phyloP scores from a whole-genome alignment of 2,113 vertebrate genomes.

The Tylochromis polylepis region DNA sequence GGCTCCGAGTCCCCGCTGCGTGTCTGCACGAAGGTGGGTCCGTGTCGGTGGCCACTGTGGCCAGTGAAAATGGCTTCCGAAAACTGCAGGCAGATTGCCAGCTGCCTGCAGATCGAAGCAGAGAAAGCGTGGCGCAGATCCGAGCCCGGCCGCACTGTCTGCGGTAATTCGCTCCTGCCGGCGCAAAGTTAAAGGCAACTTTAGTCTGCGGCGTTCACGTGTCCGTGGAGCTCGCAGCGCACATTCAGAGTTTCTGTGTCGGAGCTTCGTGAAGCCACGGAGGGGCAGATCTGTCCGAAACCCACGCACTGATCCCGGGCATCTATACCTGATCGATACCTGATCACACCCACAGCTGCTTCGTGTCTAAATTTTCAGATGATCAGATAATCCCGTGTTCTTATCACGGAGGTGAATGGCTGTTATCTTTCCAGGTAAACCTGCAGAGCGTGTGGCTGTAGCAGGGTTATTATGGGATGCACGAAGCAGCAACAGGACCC shows the following conservation, averaged over 20 bases:
- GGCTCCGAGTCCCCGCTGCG: constrained; percentile 11
- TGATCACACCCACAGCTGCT: neutral
- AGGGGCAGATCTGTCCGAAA: neutral
- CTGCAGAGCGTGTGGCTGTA: neutral
- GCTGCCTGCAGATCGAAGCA: constrained; percentile 33
- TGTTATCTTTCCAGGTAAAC: neutral
- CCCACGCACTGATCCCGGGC: neutral
- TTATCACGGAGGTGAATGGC: neutral
- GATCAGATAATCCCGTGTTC: neutral
- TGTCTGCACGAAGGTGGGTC: constrained; percentile 75
- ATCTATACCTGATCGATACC: neutral
- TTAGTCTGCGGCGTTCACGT: neutral
- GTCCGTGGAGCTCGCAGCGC: neutral
- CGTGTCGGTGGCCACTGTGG: constrained; percentile 80
- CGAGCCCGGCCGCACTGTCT: neutral
- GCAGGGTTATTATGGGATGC: neutral
- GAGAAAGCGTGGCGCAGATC: constrained; percentile 11
- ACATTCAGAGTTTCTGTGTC: neutral
- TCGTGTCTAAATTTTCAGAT: neutral
- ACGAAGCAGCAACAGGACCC: neutral
- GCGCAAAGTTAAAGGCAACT: constrained; percentile 1
- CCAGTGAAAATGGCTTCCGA: constrained; percentile 85
- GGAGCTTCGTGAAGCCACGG: neutral
- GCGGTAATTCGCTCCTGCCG: neutral
- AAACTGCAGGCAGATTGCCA: constrained; percentile 66